Evolutionary conservation across 2,797 vertebrate species (phyloP), one percentile per base, ranked within the genome.

Genomic region (Rhodeus uyekii): DNA sequence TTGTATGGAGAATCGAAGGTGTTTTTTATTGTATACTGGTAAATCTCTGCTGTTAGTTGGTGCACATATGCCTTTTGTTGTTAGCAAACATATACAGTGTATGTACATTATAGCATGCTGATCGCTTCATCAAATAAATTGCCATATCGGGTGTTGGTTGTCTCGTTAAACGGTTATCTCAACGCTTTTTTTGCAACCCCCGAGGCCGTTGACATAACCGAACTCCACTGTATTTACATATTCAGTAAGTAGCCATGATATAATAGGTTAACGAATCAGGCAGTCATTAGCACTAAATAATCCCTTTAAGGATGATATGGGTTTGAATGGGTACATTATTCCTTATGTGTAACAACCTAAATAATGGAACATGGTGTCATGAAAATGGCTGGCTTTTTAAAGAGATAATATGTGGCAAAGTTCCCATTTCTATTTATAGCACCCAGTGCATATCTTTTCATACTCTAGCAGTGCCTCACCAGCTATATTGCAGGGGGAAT

Each of bases 401-500:
- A 32, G 68, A 50, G 44, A 48, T 10, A 72, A 34, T 34, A 50
- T 14, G 19, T n/a, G 27, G 29, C 29, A 53, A 53, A 50, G 29
- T 14, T 50, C 46, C 6, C 29, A 72, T 72, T 60, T 72, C 29
- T 53, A 53, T 72, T 72, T 32, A 50, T 36, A 48, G 39, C 19
- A 50, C 39, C 39, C 29, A 3, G 42, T 29, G 53, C n/a, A 38
- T 36, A 36, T 34, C 29, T 13, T 34, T 36, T 77, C 27, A 34
- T 63, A 24, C 71, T 74, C 27, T 9, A 32, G 34, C 9, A 32
- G 63, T 63, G 39, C 38, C 74, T 14, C 19, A 32, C 55, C 44
- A n/a, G 63, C 74, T 44, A 22, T 18, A 81, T 81, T 39, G 24
- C 88, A 83, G 69, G 24, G 84, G 82, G 79, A 90, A 88, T 89